Percentiles rank a stretch among this genome's conserved stretches.
phyloP scores from a whole-genome alignment of 1,140 invertebrate species.

The Hylyphantes graminicola region DNA sequence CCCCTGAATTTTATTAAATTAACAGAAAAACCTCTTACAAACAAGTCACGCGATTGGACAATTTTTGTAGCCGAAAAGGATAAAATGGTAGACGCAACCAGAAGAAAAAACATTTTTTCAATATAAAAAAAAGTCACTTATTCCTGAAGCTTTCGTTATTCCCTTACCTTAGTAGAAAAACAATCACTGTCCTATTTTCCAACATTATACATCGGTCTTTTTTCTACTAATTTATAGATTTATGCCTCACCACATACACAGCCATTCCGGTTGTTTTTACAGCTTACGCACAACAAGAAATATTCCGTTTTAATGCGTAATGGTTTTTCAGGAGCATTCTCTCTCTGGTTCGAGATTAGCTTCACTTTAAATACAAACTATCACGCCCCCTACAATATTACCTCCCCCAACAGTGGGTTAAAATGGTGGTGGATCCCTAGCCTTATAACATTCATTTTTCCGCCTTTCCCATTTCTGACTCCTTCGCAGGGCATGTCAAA shows the following conservation, averaged over 20 bases:
- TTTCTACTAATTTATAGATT: slow-evolving; percentile 17
- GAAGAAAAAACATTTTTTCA: background rate
- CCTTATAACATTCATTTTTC: slow-evolving; percentile 16
- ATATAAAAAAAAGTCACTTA: background rate
- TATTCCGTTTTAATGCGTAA: slow-evolving; percentile 44
- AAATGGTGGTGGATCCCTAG: background rate
- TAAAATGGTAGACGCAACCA: background rate
- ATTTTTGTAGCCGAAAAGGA: slow-evolving; percentile 25
- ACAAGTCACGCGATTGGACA: slow-evolving; percentile 39
- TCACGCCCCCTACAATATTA: background rate
- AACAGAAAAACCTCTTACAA: slow-evolving; percentile 42
- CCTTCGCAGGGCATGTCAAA: slow-evolving; percentile 24
- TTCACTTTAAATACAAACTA: slow-evolving; percentile 54
- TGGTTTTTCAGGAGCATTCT: slow-evolving; percentile 20
- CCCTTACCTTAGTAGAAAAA: too few relatives aligned
- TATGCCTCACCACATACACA: background rate
- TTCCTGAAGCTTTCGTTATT: too few relatives aligned
- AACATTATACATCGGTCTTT: background rate
- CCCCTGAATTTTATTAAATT: slow-evolving; percentile 36
- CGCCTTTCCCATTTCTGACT: slow-evolving; percentile 11
- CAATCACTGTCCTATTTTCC: too few relatives aligned
- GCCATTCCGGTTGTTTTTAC: slow-evolving; percentile 23
- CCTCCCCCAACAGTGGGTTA: background rate
- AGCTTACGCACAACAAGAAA: slow-evolving; percentile 37
- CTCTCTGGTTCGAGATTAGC: slow-evolving; percentile 29